Percentiles rank a stretch among this genome's conserved stretches.
phyloP scores from a whole-genome alignment of 2,113 vertebrate genomes.

The Hippocampus comes region DNA sequence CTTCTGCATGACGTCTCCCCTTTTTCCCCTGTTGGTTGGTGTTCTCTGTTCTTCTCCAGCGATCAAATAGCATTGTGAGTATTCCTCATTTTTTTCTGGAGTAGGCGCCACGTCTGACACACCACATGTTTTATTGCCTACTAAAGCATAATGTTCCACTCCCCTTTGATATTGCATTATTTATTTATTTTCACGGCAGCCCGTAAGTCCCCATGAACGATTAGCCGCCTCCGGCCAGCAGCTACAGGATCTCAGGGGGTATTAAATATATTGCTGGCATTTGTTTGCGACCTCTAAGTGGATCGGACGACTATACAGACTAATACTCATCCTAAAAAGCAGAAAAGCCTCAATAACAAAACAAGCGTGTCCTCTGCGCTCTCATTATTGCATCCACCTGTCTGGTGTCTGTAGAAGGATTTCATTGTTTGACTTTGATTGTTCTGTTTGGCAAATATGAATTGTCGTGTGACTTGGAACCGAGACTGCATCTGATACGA shows the following conservation, averaged over 20 bases:
- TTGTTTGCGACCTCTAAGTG: conserved; percentile 68
- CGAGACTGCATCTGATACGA: conserved; percentile 11
- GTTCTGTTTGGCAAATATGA: conserved; percentile 34
- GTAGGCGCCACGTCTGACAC: conserved; percentile 51
- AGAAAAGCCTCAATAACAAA: conserved; percentile 50
- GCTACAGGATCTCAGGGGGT: conserved; percentile 57
- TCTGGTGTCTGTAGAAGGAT: conserved; percentile 19
- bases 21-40: conserved; percentile 39
- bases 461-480: conserved; percentile 27
- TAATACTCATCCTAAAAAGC: conserved; percentile 61
- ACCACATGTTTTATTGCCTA: conserved; percentile 67
- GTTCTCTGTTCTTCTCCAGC: conserved; percentile 25
- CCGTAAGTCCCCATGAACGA: conserved; percentile 57
- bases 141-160: conserved; percentile 68
- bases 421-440: conserved; percentile 31
- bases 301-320: conserved; percentile 53
- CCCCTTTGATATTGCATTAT: conserved; percentile 69
- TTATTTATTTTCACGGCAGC: conserved; percentile 67
- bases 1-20: too few species aligned
- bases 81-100: conserved; percentile 52
- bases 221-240: conserved; percentile 49
- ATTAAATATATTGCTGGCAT: conserved; percentile 74
- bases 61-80: conserved; percentile 27
- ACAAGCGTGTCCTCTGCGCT: conserved; percentile 48
- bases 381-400: conserved; percentile 50